phyloP scores from a whole-genome alignment of 2,888 invertebrate species.

The Yponomeuta sedellus region DNA sequence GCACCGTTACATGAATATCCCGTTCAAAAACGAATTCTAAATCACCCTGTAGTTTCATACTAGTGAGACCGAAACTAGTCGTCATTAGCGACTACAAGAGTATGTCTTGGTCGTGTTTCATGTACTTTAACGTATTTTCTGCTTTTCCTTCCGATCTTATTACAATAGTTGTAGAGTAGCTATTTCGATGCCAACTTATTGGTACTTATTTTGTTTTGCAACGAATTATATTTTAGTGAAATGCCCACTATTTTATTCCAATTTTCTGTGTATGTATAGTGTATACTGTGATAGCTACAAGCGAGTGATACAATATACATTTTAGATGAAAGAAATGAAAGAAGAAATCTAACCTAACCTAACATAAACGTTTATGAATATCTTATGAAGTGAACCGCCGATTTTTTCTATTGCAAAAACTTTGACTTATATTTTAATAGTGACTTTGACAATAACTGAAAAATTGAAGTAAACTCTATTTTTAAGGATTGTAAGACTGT shows the following conservation, averaged over 20 bases:
- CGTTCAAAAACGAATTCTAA: too few species aligned
- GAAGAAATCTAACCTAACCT: background rate
- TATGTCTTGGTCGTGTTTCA: background rate
- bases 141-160: too few species aligned
- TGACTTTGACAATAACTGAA: background rate
- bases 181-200: background rate
- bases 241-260: constrained; percentile 3
- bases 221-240: background rate
- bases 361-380: background rate
- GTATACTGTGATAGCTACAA: constrained; percentile 13
- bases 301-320: constrained; percentile 11
- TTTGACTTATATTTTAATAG: background rate
- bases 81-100: background rate
- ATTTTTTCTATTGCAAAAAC: background rate
- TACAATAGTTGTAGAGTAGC: too few species aligned
- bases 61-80: background rate
- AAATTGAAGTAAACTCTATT: constrained; percentile 3
- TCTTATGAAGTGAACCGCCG: constrained; percentile 12
- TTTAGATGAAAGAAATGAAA: constrained; percentile 10
- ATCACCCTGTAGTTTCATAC: background rate
- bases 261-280: background rate
- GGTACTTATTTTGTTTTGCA: constrained; percentile 6
- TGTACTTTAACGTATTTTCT: background rate
- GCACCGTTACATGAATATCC: too few species aligned
- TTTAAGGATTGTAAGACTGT: constrained; percentile 11